A percentile compares a stretch with the other conserved stretches of the same genome.
Conservation (phyloP, 2,113 vertebrate genomes). For the Rhinogobius similis region DNA sequence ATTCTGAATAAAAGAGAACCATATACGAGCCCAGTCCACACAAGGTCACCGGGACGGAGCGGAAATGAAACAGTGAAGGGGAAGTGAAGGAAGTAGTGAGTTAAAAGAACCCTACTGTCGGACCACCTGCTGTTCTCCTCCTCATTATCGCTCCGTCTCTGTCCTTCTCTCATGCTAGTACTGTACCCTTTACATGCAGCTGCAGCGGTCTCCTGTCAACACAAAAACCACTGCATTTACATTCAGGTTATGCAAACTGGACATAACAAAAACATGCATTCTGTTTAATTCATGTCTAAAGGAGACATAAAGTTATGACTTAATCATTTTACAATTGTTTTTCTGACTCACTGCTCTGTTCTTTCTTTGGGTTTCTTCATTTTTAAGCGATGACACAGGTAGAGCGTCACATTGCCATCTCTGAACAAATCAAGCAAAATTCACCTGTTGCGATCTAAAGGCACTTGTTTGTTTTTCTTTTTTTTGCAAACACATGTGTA, state of each 20-base stretch:
- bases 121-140: slow-evolving; percentile 38
- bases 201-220: background rate
- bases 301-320: background rate
- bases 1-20: slow-evolving; percentile 22
- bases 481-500: too few species aligned
- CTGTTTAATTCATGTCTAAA: background rate
- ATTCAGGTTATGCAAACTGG: background rate
- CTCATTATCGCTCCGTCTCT: slow-evolving; percentile 17
- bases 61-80: slow-evolving; percentile 25
- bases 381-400: too few species aligned
- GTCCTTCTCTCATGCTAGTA: slow-evolving; percentile 1
- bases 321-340: too few species aligned
- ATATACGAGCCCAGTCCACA: slow-evolving; percentile 15
- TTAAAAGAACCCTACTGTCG: slow-evolving; percentile 33
- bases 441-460: too few species aligned
- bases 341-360: too few species aligned
- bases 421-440: too few species aligned
- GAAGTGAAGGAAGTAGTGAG: slow-evolving; percentile 6
- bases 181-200: background rate
- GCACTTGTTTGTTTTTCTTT: too few species aligned
- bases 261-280: background rate
- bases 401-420: too few species aligned
- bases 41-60: background rate
- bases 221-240: background rate
- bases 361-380: too few species aligned